Evolutionary conservation across 2,888 invertebrate genomes (phyloP), one percentile per base, ranked within the genome.

Genomic region (Diaperis boleti): DNA sequence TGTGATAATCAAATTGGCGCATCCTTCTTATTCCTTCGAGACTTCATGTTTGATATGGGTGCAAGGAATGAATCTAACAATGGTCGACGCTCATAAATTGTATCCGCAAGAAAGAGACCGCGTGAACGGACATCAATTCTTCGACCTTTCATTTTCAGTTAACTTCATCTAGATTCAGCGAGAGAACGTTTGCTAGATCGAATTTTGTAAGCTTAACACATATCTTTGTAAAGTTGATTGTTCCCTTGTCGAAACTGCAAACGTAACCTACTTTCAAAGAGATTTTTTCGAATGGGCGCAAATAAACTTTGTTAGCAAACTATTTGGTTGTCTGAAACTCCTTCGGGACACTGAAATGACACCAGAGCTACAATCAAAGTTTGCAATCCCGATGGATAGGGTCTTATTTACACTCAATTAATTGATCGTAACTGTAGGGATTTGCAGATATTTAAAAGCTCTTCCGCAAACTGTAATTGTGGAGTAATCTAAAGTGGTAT

Each of bases 121-220:
- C 42, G 39, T 59, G 49, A 50, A 50, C 50, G 59, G 59, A 50
- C 59, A 50, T 59, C 42, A 50, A 59, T 59, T 59, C 42, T 3
- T 59, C 59, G 49, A 49, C 59, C 59, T 59, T 59, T 59, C 59
- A 59, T 49, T 59, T 59, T 59, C 50, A 18, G 33, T 31, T 59
- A 59, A 59, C 59, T 50, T 59, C 50, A 59, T 59, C 59, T 49
- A 14, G 59, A 59, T 59, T 59, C 50, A 50, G 29, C n/a, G 42
- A 8, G 50, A 50, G 50, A 50, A 59, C 59, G 50, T 14, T 29
- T 41, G 11, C 14, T 20, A 13, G 50, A 59, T 57, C 57, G 57
- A 57, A 57, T 57, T 57, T 57, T 57, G 57, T 57, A 47, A 47
- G 57, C 47, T 45, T 59, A 59, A 59, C 49, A 59, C 49, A 59